These are phyloP conservation scores for Vannuccia rotundouncinata DNA, from an alignment of 2,888 invertebrate species.

Conservation along the genomic window DNA sequence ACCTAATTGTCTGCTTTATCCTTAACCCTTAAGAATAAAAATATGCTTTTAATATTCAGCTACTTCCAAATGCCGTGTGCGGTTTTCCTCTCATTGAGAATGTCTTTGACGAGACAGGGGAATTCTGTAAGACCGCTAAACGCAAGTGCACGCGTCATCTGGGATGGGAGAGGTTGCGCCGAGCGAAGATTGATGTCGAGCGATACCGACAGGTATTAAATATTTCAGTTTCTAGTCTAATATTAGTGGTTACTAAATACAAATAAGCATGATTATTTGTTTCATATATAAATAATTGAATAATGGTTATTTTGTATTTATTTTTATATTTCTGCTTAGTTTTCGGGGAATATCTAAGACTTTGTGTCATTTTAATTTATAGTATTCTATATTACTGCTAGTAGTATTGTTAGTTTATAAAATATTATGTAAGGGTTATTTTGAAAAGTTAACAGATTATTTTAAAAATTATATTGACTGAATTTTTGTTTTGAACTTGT, in stretches of 20 bases:
- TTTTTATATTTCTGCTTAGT: neutral
- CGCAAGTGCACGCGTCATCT: constrained; percentile 78
- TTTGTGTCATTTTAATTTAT: too few relatives aligned
- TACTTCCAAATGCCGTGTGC: constrained; percentile 65
- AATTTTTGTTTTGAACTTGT: too few relatives aligned
- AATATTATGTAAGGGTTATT: too few relatives aligned
- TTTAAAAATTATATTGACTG: too few relatives aligned
- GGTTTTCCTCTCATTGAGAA: constrained; percentile 81
- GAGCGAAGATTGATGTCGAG: constrained; percentile 92
- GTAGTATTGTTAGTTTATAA: too few relatives aligned
- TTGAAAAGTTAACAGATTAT: too few relatives aligned
- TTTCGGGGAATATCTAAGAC: constrained; percentile 23
- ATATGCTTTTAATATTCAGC: constrained; percentile 43
- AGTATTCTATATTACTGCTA: too few relatives aligned
- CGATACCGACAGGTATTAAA: constrained; percentile 62
- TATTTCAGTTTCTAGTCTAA: too few relatives aligned
- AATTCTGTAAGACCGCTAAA: constrained; percentile 73
- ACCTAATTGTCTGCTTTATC: neutral
- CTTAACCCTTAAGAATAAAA: neutral
- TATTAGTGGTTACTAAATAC: too few relatives aligned
- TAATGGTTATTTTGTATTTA: neutral
- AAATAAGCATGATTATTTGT: too few relatives aligned
- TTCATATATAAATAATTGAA: too few relatives aligned
- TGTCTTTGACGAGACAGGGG: constrained; percentile 74
- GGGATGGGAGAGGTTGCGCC: constrained; percentile 85